These are phyloP conservation scores for Ephestia elutella DNA, from an alignment of 1,140 invertebrate genomes.

Conservation along the genomic window DNA sequence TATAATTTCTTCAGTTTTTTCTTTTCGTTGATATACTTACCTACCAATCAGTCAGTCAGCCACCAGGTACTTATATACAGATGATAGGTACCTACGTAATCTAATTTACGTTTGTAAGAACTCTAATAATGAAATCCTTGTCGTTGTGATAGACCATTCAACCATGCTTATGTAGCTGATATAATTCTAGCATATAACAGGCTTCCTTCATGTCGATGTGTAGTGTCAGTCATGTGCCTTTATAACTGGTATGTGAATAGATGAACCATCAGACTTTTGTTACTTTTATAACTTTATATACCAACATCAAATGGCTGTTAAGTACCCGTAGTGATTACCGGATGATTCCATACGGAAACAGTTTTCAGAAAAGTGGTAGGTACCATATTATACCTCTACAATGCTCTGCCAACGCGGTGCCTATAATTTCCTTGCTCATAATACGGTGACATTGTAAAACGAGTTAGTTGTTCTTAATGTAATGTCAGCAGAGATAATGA, in stretches of 20 bases:
- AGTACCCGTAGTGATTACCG: neutral
- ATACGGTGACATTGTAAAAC: constrained; percentile 57
- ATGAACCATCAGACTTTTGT: neutral
- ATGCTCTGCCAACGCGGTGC: constrained; percentile 30
- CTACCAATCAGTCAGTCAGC: no score
- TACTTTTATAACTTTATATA: neutral
- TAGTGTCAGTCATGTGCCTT: neutral
- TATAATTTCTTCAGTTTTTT: no score
- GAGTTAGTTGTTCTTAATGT: constrained; percentile 56
- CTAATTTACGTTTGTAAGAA: no score
- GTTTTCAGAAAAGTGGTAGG: constrained; percentile 53
- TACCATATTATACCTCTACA: constrained; percentile 21
- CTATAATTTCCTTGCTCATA: constrained; percentile 58
- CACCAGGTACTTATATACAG: no score
- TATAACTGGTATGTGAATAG: neutral
- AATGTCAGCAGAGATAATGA: constrained; percentile 60
- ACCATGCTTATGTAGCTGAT: no score
- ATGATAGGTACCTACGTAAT: no score
- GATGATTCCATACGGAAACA: constrained; percentile 30
- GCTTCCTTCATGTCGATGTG: no score
- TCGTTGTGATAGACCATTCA: no score
- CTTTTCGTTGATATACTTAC: no score
- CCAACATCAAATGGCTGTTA: no score
- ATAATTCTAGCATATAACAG: no score
- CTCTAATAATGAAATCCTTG: no score